Conservation (phyloP, 1,140 invertebrate genomes). For the Hylyphantes graminicola region DNA sequence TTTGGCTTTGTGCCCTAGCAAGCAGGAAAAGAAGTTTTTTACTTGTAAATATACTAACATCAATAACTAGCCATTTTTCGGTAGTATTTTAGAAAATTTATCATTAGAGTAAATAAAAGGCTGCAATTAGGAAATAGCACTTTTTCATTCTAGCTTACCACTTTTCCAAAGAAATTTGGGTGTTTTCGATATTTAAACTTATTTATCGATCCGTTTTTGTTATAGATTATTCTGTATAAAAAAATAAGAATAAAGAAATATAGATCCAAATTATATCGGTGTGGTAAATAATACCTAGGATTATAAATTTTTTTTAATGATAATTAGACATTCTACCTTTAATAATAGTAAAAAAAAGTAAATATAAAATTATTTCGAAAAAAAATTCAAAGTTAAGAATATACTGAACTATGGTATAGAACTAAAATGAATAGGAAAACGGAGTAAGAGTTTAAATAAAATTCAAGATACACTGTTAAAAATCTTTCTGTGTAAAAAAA, state of each 20-base stretch:
- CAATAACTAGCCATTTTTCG: slow-evolving; percentile 51
- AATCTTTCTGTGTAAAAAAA: no score
- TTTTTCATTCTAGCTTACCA: slow-evolving; percentile 51
- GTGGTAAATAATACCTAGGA: neutral
- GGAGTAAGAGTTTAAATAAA: no score
- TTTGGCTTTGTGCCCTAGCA: slow-evolving; percentile 39
- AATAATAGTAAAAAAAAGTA: no score
- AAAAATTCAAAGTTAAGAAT: no score
- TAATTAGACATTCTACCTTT: no score
- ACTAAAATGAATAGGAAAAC: no score
- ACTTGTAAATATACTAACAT: slow-evolving; percentile 50
- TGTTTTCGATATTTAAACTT: slow-evolving; percentile 25
- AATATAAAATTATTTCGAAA: no score
- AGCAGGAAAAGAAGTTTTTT: slow-evolving; percentile 33
- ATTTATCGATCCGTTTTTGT: slow-evolving; percentile 3
- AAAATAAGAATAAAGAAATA: neutral
- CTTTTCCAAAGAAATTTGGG: slow-evolving; percentile 29
- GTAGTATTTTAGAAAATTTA: slow-evolving; percentile 35
- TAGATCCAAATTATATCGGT: neutral
- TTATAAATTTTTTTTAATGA: no score
- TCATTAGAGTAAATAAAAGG: slow-evolving; percentile 35
- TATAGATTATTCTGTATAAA: neutral
- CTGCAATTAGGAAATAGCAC: slow-evolving; percentile 50
- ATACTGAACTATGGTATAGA: no score
- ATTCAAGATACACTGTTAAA: no score